Evolutionary conservation across 1,140 invertebrate species (phyloP).

Genomic region (Procambarus clarkii): DNA sequence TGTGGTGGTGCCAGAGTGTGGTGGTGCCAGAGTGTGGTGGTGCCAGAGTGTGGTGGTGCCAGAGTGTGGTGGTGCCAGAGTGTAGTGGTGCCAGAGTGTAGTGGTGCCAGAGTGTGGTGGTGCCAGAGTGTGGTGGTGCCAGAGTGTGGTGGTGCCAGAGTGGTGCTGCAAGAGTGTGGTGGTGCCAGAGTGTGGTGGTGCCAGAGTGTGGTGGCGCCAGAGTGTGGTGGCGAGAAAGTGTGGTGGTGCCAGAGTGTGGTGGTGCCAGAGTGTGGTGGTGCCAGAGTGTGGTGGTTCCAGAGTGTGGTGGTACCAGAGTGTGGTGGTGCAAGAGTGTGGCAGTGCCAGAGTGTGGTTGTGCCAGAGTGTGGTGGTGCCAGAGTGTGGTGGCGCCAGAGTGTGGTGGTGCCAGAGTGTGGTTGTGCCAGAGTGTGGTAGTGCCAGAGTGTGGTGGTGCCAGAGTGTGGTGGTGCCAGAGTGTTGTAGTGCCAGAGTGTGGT

Average conservation of each 20-base stretch:
- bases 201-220: neutral
- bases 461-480: neutral
- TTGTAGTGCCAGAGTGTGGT: neutral
- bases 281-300: neutral
- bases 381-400: no score
- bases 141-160: neutral
- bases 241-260: neutral
- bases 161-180: neutral
- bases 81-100: neutral
- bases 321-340: no score
- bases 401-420: no score
- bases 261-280: neutral
- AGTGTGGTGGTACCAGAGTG: no score
- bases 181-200: neutral
- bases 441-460: no score
- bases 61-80: neutral
- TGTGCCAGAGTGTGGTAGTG: no score
- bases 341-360: no score
- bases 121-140: neutral
- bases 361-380: no score
- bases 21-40: neutral
- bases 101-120: neutral
- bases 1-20: neutral
- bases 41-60: neutral
- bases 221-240: neutral